Evolutionary conservation across 92 coral and sea anemone genomes (phyloP), one percentile per base, ranked within the genome.

Genomic region (Zoanthus sansibaricus): DNA sequence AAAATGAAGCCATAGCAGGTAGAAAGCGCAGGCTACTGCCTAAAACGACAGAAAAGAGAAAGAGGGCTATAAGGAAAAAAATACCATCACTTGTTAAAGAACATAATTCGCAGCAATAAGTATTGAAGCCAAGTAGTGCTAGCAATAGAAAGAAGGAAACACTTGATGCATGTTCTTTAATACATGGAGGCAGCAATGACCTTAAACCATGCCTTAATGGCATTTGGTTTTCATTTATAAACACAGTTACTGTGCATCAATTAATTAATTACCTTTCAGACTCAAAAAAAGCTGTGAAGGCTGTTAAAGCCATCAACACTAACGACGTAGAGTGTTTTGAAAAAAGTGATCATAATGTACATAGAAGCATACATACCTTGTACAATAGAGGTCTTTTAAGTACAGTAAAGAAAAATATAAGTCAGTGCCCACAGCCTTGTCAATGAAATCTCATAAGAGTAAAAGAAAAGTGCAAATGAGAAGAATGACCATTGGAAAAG

Each of bases 141-240:
- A 14, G 82, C 20, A 73, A 86, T 20, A 25, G 90, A 55, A 87
- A 87, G 66, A 71, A 72, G 31, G 90, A 87, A 78, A 88, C 90
- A 30, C 78, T 78, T 67, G 78, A 78, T 49, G 79, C 84, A 76
- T 77, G 89, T 86, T 15, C 75, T 75, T 64, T 73, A 58, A 86
- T 86, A 75, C 89, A 86, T 76, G 86, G 89, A 30, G 54, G 72
- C 47, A 66, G 69, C 18, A 71, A 62, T 48, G 90, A 78, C 77
- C 48, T 79, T 42, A 79, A 79, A 48, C 77, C 93, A 47, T 83
- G 91, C 80, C 93, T 91, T 75, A 91, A 82, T 87, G 93, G 88
- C 44, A 82, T 88, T 78, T 87, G 93, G 93, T 67, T 79, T 42
- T 86, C 83, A 74, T 74, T 89, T 45, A 85, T 89, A 49, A 79